phyloP scores from a whole-genome alignment of 2,797 vertebrate species.

The Chelmon rostratus region DNA sequence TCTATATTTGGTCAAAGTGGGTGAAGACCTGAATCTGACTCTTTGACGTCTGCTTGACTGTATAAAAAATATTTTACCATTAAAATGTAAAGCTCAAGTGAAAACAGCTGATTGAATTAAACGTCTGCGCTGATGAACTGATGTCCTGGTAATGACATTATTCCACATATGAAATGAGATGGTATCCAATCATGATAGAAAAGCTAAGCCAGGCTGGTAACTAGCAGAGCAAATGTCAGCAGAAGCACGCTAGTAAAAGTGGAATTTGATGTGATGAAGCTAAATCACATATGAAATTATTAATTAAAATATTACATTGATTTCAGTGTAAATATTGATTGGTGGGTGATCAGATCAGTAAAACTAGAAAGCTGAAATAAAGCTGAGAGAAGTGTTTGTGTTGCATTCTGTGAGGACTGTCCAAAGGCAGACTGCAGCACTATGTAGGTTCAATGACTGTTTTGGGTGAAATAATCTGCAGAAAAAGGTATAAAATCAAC shows the following conservation, averaged over 20 bases:
- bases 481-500: background rate
- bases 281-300: background rate
- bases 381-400: background rate
- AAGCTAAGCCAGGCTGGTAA: too few species aligned
- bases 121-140: background rate
- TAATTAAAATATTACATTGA: background rate
- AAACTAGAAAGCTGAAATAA: background rate
- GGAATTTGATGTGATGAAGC: background rate
- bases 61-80: background rate
- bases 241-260: background rate
- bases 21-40: background rate
- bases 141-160: background rate
- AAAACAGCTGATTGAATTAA: background rate
- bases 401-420: background rate
- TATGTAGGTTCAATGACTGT: background rate
- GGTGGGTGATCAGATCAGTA: background rate
- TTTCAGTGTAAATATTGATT: background rate
- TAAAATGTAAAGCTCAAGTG: background rate
- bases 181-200: background rate
- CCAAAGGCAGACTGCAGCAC: background rate
- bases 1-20: background rate
- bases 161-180: background rate
- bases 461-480: background rate
- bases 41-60: background rate
- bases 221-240: background rate